Conservation (phyloP, 92 coral and sea anemone genomes). For the Palythoa grandiflora region DNA sequence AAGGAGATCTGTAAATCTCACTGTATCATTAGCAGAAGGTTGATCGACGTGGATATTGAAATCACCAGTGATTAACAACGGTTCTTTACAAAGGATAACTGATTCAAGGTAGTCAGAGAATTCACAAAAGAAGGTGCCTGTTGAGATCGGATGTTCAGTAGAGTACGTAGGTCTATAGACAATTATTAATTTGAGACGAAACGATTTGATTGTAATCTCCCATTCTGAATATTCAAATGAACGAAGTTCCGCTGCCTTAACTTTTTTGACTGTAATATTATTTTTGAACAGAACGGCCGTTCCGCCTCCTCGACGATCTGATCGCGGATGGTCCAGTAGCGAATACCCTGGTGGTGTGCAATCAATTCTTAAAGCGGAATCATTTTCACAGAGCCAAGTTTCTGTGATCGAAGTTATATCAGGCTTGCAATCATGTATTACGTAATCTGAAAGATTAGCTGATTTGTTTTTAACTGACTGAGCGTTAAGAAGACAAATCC, state of each 20-base stretch:
- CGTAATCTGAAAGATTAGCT: conserved; percentile 22
- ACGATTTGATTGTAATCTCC: not conserved
- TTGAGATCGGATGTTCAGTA: conserved; percentile 12
- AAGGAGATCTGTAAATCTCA: conserved; percentile 1
- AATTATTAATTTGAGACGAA: conserved; percentile 16
- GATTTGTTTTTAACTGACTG: conserved; percentile 37
- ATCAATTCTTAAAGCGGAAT: conserved; percentile 19
- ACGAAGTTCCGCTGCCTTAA: conserved; percentile 20
- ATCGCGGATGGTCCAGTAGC: conserved; percentile 19
- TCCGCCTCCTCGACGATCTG: conserved; percentile 30
- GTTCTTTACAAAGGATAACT: conserved; percentile 9
- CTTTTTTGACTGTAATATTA: conserved; percentile 15
- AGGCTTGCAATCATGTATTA: conserved; percentile 21
- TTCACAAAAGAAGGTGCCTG: conserved; percentile 18
- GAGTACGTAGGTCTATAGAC: conserved; percentile 4
- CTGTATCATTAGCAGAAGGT: not conserved
- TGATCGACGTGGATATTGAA: not conserved
- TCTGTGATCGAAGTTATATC: conserved; percentile 32
- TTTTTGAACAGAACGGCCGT: conserved; percentile 23
- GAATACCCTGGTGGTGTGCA: conserved; percentile 26
- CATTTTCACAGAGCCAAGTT: not conserved
- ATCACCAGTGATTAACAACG: conserved; percentile 17
- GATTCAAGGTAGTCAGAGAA: conserved; percentile 15
- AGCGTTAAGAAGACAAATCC: conserved; percentile 19
- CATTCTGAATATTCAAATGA: conserved; percentile 23